Base-by-base conservation (phyloP, 2,888 invertebrate species). In the Scaptomyza flava region DNA sequence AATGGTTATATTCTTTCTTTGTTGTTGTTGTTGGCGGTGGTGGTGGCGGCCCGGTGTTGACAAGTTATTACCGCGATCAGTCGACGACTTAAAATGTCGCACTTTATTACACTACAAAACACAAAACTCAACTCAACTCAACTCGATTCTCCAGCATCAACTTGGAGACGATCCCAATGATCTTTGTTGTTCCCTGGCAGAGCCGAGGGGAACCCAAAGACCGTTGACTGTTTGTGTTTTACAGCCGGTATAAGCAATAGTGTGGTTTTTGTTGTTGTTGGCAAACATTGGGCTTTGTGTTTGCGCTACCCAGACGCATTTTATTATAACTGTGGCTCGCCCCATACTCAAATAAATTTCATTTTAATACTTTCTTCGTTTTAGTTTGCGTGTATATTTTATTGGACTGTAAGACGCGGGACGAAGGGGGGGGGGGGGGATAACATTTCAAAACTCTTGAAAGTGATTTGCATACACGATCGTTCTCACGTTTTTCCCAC, bases 361-460 rank as follows among this genome's bases (percentile, higher is more conserved):
- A 87, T 86, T 86, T 86, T 82, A 87, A 87, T 87, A 85, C 85
- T 85, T 85, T 85, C 87, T 85, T 85, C 87, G 80, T 87, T 86
- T 87, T 86, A 83, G 81, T 85, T 83, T 85, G 77, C 48, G 84
- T 41, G 41, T 84, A 79, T 84, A 85, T 84, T 81, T 82, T 79
- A 81, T 81, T 84, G 68, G 46, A 53, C 61, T 58, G 46, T 54
- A 45, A n/a, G n/a, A n/a, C n/a, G 5, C 6, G 6, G 27, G 27
- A 4, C 23, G 27, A 3, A 2, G 17, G 17, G 1, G 7, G 36
- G 0, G 7, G 2, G 6, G 38, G 38, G 30, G 43, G 48, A 41
- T 66, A 43, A 27, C 56, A 52, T 56, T 52, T 51, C 47, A 48
- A 54, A 70, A 66, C 47, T 68, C 83, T 54, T 54, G 69, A 84